A percentile compares a stretch with the other conserved stretches of the same genome.
Conservation (phyloP, 2,113 vertebrate genomes). For the Chinchilla lanigera region DNA sequence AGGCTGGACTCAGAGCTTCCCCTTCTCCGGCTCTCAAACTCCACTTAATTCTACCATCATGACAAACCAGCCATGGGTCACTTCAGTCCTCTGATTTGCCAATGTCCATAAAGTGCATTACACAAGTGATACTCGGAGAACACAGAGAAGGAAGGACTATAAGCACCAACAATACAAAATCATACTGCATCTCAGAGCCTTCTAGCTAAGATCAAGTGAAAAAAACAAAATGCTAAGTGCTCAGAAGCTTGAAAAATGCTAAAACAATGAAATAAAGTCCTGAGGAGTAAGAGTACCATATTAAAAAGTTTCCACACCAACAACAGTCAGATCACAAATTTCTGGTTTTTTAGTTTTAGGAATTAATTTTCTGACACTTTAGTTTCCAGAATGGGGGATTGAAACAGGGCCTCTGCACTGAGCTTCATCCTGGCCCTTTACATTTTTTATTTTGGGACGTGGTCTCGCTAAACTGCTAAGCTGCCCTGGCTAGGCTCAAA, state of each 20-base stretch:
- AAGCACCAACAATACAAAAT: constrained; percentile 15
- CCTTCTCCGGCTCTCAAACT: not conserved
- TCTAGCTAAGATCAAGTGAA: not conserved
- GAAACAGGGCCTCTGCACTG: not conserved
- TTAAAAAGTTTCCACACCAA: not conserved
- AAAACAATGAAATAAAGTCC: not conserved
- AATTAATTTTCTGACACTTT: constrained; percentile 14
- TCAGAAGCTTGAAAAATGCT: constrained; percentile 9
- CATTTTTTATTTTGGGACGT: not conserved
- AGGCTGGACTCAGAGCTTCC: not conserved
- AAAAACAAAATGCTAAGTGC: constrained; percentile 42
- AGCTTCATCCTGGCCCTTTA: not conserved
- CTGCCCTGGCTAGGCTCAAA: not conserved
- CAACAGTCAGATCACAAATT: not conserved
- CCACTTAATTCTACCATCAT: not conserved
- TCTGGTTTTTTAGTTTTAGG: constrained; percentile 21
- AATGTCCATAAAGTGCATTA: not conserved
- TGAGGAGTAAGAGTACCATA: not conserved
- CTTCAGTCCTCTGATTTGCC: not conserved
- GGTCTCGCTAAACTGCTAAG: not conserved
- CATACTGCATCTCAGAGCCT: not conserved
- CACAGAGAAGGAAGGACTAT: not conserved
- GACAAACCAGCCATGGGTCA: not conserved
- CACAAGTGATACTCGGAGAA: not conserved
- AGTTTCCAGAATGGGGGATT: not conserved